phyloP scores from a whole-genome alignment of 1,140 invertebrate genomes.

The Temnothorax curvispinosus region DNA sequence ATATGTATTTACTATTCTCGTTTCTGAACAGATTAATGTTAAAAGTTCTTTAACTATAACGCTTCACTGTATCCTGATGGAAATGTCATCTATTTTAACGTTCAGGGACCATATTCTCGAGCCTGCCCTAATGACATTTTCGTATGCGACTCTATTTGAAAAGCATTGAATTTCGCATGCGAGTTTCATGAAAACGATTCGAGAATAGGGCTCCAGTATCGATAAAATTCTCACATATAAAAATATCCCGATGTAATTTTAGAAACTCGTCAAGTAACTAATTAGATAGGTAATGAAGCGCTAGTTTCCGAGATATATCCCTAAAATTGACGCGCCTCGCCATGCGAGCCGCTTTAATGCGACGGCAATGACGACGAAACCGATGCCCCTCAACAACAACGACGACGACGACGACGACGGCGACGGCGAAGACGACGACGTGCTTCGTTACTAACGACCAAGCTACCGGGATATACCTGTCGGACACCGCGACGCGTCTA shows the following conservation, averaged over 20 bases:
- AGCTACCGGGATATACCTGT: slow-evolving; percentile 72
- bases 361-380: slow-evolving; percentile 27
- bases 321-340: slow-evolving; percentile 21
- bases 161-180: no score
- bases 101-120: no score
- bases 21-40: neutral
- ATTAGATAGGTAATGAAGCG: slow-evolving; percentile 12
- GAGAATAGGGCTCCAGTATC: neutral
- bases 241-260: neutral
- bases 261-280: neutral
- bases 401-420: slow-evolving; percentile 9
- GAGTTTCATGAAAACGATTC: no score
- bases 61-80: neutral
- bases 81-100: neutral
- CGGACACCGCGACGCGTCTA: slow-evolving; percentile 76
- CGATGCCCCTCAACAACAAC: slow-evolving; percentile 1
- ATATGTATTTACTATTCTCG: neutral
- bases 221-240: neutral
- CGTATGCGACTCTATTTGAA: no score
- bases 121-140: no score
- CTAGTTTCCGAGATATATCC: neutral
- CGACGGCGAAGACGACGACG: slow-evolving; percentile 49
- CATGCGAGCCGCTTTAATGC: slow-evolving; percentile 10
- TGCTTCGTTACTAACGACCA: slow-evolving; percentile 71
- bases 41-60: neutral